Percentiles rank a stretch among this genome's conserved stretches.
These are phyloP conservation scores for Panagrolaimus sp. DNA, from an alignment of 1,140 invertebrate genomes.

Conservation along the genomic window DNA sequence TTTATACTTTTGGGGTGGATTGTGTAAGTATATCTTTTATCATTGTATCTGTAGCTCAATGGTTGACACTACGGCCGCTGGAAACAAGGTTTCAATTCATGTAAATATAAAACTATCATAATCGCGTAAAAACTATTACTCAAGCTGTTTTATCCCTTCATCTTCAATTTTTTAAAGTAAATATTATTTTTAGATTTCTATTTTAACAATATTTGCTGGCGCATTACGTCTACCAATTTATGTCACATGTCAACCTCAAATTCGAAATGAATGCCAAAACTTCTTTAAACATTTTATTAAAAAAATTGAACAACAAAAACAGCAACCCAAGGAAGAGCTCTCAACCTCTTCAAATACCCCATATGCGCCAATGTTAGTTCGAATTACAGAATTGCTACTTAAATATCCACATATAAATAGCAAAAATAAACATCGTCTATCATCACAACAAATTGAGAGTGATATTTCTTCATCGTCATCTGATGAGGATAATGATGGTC, in stretches of 20 bases:
- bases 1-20: constrained; percentile 52
- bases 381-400: not conserved
- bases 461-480: no score
- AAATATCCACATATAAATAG: not conserved
- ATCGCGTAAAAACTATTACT: no score
- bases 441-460: no score
- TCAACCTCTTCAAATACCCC: not conserved
- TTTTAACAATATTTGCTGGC: constrained; percentile 44
- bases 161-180: not conserved
- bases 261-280: constrained; percentile 29
- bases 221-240: constrained; percentile 34
- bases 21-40: no score
- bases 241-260: constrained; percentile 41
- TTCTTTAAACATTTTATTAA: constrained; percentile 20
- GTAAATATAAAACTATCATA: no score
- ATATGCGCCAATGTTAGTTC: constrained; percentile 1
- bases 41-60: no score
- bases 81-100: no score
- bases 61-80: no score
- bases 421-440: not conserved
- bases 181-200: constrained; percentile 36
- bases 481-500: no score
- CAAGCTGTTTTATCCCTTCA: no score
- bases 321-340: not conserved
- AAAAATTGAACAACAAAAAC: not conserved